Percentiles rank a stretch among this genome's conserved stretches.
phyloP scores from a whole-genome alignment of 2,888 invertebrate species.

The Listrodromus nycthemerus region DNA sequence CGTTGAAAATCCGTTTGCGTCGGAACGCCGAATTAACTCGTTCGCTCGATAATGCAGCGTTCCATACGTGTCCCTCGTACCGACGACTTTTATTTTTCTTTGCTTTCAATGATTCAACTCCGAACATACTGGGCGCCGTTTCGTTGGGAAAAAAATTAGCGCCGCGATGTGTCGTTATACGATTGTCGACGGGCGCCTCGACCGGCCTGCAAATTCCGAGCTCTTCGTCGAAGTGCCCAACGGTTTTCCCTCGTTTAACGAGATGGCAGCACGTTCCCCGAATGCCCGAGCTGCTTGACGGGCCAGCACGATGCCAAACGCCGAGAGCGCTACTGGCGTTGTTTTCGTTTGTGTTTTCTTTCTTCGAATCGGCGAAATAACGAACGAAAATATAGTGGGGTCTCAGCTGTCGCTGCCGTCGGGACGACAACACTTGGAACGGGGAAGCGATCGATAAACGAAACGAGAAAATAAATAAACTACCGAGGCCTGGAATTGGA shows the following conservation, averaged over 20 bases:
- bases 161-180: background rate
- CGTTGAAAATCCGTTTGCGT: background rate
- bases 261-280: conserved; percentile 65
- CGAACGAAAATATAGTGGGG: conserved; percentile 30
- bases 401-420: background rate
- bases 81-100: background rate
- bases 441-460: background rate
- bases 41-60: background rate
- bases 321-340: background rate
- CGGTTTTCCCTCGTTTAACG: conserved; percentile 12
- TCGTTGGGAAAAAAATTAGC: background rate
- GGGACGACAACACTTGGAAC: background rate
- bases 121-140: background rate
- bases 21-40: background rate
- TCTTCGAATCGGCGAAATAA: conserved; percentile 35
- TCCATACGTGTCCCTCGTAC: background rate
- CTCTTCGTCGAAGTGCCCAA: conserved; percentile 4
- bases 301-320: background rate
- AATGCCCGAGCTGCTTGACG: background rate
- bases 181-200: background rate
- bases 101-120: background rate
- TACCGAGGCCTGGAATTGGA: conserved; percentile 17
- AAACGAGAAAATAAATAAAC: conserved; percentile 4
- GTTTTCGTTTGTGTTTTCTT: background rate
- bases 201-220: background rate